Percentiles rank a stretch among this genome's conserved stretches.
Evolutionary conservation across 1,140 invertebrate genomes (phyloP).

Genomic region (Drosophila subobscura): DNA sequence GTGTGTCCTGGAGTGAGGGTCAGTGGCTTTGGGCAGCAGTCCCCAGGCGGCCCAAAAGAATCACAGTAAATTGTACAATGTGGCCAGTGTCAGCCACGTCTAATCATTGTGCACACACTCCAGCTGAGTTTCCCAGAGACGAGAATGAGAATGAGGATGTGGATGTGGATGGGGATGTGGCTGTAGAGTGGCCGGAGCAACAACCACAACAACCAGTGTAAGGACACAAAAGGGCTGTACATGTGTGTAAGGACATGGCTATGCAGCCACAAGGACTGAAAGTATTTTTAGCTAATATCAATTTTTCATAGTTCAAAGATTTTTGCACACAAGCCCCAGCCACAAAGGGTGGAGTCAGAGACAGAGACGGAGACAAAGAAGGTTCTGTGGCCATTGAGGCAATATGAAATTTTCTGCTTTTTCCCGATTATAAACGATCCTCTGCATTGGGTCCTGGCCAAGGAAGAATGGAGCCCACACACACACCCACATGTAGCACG

Average conservation of each 20-base stretch:
- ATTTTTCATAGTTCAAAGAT: slow-evolving; percentile 83
- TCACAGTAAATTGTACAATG: slow-evolving; percentile 77
- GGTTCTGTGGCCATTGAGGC: slow-evolving; percentile 57
- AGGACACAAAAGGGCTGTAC: slow-evolving; percentile 44
- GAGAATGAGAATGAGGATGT: slow-evolving; percentile 1
- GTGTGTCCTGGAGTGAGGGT: slow-evolving; percentile 8
- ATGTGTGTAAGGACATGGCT: slow-evolving; percentile 38
- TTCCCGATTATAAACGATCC: slow-evolving; percentile 77
- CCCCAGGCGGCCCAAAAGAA: slow-evolving; percentile 45
- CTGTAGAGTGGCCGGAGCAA: slow-evolving; percentile 24
- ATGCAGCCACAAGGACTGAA: slow-evolving; percentile 65
- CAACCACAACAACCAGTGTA: too few species aligned
- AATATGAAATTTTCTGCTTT: slow-evolving; percentile 77
- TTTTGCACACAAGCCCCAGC: slow-evolving; percentile 52
- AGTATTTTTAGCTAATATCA: slow-evolving; percentile 83
- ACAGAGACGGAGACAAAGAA: slow-evolving; percentile 24
- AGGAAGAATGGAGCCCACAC: neutral
- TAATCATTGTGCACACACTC: slow-evolving; percentile 82
- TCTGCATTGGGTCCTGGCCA: slow-evolving; percentile 54
- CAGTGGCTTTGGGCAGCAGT: neutral
- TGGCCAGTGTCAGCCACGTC: slow-evolving; percentile 65
- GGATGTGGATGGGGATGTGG: neutral
- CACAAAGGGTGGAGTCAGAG: neutral
- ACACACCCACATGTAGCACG: slow-evolving; percentile 2
- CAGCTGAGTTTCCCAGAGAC: slow-evolving; percentile 44